These are phyloP conservation scores for Myiagra hebetior DNA, from an alignment of 2,113 vertebrate species.

Conservation along the genomic window DNA sequence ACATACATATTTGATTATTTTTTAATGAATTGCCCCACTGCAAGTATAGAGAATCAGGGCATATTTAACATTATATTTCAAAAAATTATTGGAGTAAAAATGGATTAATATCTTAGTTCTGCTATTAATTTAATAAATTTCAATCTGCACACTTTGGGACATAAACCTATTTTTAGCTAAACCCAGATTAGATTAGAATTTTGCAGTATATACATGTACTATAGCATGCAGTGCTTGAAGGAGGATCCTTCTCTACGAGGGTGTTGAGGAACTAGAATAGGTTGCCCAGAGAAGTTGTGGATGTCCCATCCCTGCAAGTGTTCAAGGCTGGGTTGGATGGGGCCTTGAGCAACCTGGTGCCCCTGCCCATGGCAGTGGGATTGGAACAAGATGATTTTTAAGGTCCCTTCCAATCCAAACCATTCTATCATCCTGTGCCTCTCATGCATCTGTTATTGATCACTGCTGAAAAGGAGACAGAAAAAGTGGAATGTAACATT, in stretches of 20 bases:
- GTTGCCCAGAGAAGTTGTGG: neutral
- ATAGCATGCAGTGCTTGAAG: rapidly evolving
- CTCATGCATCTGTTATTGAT: neutral
- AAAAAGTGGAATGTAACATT: neutral
- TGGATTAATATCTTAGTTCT: neutral
- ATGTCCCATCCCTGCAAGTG: neutral
- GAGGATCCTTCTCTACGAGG: rapidly evolving
- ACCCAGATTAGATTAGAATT: neutral
- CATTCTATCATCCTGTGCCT: neutral
- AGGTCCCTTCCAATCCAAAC: neutral
- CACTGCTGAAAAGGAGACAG: neutral
- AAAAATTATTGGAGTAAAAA: neutral
- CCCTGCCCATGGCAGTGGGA: neutral
- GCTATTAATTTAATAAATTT: neutral
- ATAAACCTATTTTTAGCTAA: neutral
- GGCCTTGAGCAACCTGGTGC: neutral
- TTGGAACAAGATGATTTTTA: neutral
- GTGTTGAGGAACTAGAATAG: neutral
- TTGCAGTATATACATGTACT: neutral
- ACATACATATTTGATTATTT: neutral
- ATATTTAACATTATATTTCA: neutral
- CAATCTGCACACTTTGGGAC: neutral
- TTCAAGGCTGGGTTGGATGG: neutral
- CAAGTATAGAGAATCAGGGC: neutral
- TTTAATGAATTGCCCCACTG: neutral